Evolutionary conservation across 2,113 vertebrate genomes (phyloP).

Genomic region (Myodes glareolus): DNA sequence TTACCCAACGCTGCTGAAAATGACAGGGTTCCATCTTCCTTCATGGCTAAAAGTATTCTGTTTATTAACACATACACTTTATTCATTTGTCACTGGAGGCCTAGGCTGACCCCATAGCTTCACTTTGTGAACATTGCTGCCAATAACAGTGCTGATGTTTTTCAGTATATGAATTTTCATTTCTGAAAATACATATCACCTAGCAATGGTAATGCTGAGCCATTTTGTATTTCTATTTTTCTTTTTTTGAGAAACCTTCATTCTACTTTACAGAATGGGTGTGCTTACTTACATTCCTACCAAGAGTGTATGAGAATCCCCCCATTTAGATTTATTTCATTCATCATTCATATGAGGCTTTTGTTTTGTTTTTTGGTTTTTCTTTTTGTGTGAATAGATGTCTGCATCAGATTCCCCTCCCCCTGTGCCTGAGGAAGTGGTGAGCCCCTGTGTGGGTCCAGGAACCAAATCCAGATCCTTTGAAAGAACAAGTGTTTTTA

Average conservation of each 20-base stretch:
- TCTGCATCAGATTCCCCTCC: accelerated
- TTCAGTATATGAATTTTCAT: neutral
- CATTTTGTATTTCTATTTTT: neutral
- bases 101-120: neutral
- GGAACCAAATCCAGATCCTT: neutral
- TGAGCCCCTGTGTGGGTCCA: neutral
- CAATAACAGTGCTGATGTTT: neutral
- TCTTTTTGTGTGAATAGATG: neutral
- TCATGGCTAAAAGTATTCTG: neutral
- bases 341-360: no score
- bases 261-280: neutral
- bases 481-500: neutral
- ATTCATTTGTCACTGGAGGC: neutral
- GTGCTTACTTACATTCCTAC: neutral
- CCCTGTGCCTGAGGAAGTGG: neutral
- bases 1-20: neutral
- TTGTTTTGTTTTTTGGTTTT: no score
- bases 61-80: neutral
- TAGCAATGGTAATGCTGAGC: neutral
- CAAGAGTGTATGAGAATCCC: neutral
- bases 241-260: neutral
- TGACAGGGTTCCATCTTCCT: neutral
- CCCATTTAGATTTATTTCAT: no score
- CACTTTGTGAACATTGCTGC: neutral
- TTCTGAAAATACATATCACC: neutral